Base-by-base conservation (phyloP, 2,888 invertebrate genomes). In the Archips xylosteana region DNA sequence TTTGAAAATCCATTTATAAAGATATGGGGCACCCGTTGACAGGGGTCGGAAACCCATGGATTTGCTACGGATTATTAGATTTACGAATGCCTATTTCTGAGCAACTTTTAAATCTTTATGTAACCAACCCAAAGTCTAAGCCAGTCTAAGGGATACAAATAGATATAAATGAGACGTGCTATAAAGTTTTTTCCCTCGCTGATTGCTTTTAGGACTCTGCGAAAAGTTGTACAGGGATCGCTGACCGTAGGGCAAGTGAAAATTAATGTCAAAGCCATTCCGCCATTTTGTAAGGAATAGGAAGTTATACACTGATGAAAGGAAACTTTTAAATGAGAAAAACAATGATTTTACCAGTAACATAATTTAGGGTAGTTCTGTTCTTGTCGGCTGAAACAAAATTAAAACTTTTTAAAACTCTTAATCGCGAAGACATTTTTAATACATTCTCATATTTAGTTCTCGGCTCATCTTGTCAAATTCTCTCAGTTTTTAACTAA, bases 121-220 rank as follows among this genome's bases (percentile, higher is more conserved):
- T 57, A 32, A 32, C 57, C 23, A 57, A 57, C 57, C 10, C 23
- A 6, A 57, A 57, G 57, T 32, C 49, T 49, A 49, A 32, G 32
- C 2, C 32, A 57, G 57, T 32, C 49, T 49, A 49, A 32, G 32
- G 4, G 57, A 15, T 32, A 32, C 57, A 57, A 57, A 57, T 57
- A 57, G 57, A 57, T 57, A 57, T 57, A 57, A 57, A 57, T 57
- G 57, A 57, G 57, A 54, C 23, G 57, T 57, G 32, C 57, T 57
- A 10, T 57, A 57, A 57, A 57, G 32, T 57, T 57, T 57, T 49
- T 57, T 57, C 12, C 57, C 57, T 57, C 57, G 3, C 57, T 57
- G 57, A 57, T 57, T 57, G 57, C 57, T 32, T 32, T 32, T 23
- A 23, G 57, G 57, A 1, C 32, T 13, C 13, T 57, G 57, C 8